These are phyloP conservation scores for Drosophila nr. medialis DNA, from an alignment of 2,888 invertebrate species.

Conservation along the genomic window DNA sequence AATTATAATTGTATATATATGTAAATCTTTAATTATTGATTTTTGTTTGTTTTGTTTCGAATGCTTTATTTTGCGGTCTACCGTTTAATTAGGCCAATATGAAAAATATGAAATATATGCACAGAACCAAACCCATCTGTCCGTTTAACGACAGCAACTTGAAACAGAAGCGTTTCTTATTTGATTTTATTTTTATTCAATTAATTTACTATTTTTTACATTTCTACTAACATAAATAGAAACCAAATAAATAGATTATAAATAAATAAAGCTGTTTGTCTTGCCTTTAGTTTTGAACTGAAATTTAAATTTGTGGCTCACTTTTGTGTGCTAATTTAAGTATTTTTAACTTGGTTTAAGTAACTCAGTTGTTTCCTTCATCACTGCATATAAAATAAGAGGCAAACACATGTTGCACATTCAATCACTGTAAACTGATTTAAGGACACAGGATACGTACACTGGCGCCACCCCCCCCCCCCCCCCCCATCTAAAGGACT, in stretches of 20 bases:
- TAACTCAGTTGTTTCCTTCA: not conserved
- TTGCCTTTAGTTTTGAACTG: not conserved
- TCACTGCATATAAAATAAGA: not conserved
- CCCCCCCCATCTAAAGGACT: not conserved
- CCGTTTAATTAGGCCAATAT: not conserved
- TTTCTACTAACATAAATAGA: too few species aligned
- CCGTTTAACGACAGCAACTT: not conserved
- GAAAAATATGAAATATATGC: not conserved
- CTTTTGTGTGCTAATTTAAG: not conserved
- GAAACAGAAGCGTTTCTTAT: not conserved
- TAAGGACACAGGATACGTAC: constrained; percentile 8
- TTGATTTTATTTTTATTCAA: not conserved
- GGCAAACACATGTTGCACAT: constrained; percentile 39
- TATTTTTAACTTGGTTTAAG: not conserved
- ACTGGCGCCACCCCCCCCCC: too few species aligned
- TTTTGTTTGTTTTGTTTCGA: not conserved
- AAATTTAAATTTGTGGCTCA: not conserved
- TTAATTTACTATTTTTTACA: not conserved
- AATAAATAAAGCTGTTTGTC: not conserved
- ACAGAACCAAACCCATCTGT: not conserved
- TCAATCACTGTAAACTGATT: constrained; percentile 36
- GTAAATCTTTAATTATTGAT: constrained; percentile 9
- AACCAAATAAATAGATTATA: not conserved
- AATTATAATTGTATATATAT: constrained; percentile 25
- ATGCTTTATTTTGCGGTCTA: not conserved